Conservation (phyloP, 2,888 invertebrate species). For the Napeogenes sylphis region DNA sequence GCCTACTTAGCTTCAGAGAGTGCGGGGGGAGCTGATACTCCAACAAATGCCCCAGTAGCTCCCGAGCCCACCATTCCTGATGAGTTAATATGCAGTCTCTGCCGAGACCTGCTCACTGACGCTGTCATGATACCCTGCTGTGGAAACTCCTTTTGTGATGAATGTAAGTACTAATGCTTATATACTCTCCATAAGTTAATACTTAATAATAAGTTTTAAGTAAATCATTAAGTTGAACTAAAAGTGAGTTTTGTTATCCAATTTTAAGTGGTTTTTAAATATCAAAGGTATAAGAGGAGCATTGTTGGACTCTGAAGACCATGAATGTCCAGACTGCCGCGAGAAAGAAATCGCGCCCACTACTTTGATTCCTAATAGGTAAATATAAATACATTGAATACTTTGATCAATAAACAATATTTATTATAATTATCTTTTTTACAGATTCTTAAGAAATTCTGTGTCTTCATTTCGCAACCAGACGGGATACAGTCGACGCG, state of each 20-base stretch:
- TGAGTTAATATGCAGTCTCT: constrained; percentile 94
- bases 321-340: constrained; percentile 95
- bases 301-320: constrained; percentile 94
- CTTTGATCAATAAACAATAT: too few species aligned
- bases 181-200: background rate
- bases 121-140: constrained; percentile 99
- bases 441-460: constrained; percentile 89
- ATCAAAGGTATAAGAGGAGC: constrained; percentile 89
- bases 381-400: constrained; percentile 16
- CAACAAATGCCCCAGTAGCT: constrained; percentile 80
- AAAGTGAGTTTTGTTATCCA: too few species aligned
- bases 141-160: constrained; percentile 98
- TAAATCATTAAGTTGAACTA: too few species aligned
- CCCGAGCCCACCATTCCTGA: constrained; percentile 90
- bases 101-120: constrained; percentile 93
- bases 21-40: constrained; percentile 79
- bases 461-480: constrained; percentile 94
- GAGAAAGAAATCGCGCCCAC: constrained; percentile 95
- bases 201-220: too few species aligned
- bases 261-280: background rate
- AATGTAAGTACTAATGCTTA: constrained; percentile 82
- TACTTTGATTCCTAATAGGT: constrained; percentile 92
- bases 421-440: constrained; percentile 15
- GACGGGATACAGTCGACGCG: constrained; percentile 86
- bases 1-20: constrained; percentile 84